These are phyloP conservation scores for Drosophila nannoptera DNA, from an alignment of 1,140 invertebrate species.

Conservation along the genomic window DNA sequence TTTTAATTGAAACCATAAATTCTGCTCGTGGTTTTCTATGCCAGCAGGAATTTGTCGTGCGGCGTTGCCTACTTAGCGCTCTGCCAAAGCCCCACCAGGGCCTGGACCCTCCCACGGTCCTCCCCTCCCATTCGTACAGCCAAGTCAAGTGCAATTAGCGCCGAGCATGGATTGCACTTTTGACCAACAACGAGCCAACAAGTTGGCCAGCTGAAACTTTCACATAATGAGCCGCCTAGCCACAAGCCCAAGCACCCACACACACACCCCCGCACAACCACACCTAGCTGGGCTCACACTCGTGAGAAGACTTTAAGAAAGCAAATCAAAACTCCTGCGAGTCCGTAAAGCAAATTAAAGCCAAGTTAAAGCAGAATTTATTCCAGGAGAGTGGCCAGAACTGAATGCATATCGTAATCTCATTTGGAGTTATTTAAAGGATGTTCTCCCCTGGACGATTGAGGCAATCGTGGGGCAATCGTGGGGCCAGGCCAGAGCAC, in stretches of 20 bases:
- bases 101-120: background rate
- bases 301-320: too few relatives aligned
- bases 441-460: too few relatives aligned
- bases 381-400: too few relatives aligned
- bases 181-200: constrained; percentile 43
- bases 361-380: too few relatives aligned
- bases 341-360: too few relatives aligned
- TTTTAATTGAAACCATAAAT: constrained; percentile 78
- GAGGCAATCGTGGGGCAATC: too few relatives aligned
- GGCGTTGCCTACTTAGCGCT: constrained; percentile 38
- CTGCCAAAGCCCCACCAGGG: background rate
- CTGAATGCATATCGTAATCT: too few relatives aligned
- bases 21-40: constrained; percentile 60
- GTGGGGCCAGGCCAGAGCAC: too few relatives aligned
- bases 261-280: background rate
- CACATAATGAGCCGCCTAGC: constrained; percentile 12
- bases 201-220: constrained; percentile 40
- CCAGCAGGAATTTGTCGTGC: constrained; percentile 62
- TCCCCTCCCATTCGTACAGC: constrained; percentile 11
- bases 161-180: constrained; percentile 49
- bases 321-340: too few relatives aligned
- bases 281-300: background rate
- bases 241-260: background rate
- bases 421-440: too few relatives aligned
- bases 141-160: constrained; percentile 60